Percentiles rank a stretch among this genome's conserved stretches.
These are phyloP conservation scores for Tetranychus urticae DNA, from an alignment of 1,140 invertebrate species.

Conservation along the genomic window DNA sequence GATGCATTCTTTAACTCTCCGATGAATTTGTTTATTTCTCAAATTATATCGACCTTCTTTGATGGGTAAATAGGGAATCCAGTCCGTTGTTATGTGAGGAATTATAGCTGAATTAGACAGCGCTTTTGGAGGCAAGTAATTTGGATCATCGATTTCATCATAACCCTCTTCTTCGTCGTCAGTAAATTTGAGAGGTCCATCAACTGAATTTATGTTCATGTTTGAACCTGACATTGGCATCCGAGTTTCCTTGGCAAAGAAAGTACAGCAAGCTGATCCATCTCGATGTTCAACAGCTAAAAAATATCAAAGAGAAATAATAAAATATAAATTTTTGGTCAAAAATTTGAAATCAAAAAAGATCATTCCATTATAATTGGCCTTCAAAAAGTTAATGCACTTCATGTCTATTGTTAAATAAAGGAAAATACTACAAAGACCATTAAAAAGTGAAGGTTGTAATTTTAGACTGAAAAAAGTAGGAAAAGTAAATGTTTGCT, in stretches of 20 bases:
- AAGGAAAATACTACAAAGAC: too few species aligned
- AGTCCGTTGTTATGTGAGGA: slow-evolving; percentile 4
- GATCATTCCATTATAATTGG: too few species aligned
- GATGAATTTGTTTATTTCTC: slow-evolving; percentile 11
- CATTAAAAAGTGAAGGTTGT: too few species aligned
- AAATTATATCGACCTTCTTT: slow-evolving; percentile 2
- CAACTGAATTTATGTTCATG: not conserved
- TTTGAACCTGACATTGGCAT: slow-evolving; percentile 7
- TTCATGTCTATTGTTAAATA: not conserved
- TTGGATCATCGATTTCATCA: slow-evolving; percentile 9
- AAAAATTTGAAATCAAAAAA: not conserved
- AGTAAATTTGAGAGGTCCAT: not conserved
- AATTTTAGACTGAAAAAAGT: too few species aligned
- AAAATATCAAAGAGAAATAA: not conserved
- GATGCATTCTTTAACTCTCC: slow-evolving; percentile 26
- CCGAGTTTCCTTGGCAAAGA: slow-evolving; percentile 17
- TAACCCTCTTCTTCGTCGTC: slow-evolving; percentile 6
- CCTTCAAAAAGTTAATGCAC: too few species aligned
- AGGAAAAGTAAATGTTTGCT: too few species aligned
- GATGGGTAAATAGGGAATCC: slow-evolving; percentile 10
- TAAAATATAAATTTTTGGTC: not conserved
- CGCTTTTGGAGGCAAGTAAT: slow-evolving; percentile 3
- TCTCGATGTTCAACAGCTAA: slow-evolving; percentile 22
- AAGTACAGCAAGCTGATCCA: slow-evolving; percentile 29
- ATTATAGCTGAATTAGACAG: not conserved